Base-by-base conservation (phyloP, 2,797 vertebrate genomes). In the Rhynchonycteris naso region DNA sequence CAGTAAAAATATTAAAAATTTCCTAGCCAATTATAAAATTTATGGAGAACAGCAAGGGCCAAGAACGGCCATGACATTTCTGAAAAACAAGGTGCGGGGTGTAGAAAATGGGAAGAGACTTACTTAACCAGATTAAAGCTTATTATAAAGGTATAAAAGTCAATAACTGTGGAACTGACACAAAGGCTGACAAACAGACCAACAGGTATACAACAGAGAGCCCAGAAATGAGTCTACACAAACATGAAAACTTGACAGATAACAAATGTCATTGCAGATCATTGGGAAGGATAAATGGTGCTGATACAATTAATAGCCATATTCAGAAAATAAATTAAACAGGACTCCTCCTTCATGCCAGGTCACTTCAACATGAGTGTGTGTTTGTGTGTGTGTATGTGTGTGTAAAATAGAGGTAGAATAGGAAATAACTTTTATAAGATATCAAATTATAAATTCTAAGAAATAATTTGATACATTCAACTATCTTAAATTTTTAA, bases 1-100 rank as follows among this genome's bases (percentile, higher is more conserved):
- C 58, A 90, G 43, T 66, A 66, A 95, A 85, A 85, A 79, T 79
- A 47, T 1, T 90, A 18, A 12, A 83, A 92, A 69, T 74, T 68
- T 80, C 35, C n/a, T 72, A 22, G 2, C 6, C 78, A 71, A 26
- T 61, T 82, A 86, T 66, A 83, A 95, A 96, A 85, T n/a, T 7
- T 82, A 68, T 19, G 2, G 54, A 85, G 56, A 91, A 86, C 4
- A 92, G 3, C 47, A 75, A 95, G 11, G 21, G 6, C 14, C 18
- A 82, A 38, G n/a, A 71, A 61, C 61, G 15, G 28, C 33, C 68
- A 81, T 72, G 58, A 72, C 1, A 63, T 30, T 91, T 38, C 22
- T 61, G 10, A 71, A 75, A 52, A 75, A 68, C 28, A 76, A 52
- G 5, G n/a, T 83, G 28, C 2, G 33, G 52, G 12, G 33, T 19